A percentile compares a stretch with the other conserved stretches of the same genome.
Conservation (phyloP, 2,888 invertebrate genomes). For the Muscina levida region DNA sequence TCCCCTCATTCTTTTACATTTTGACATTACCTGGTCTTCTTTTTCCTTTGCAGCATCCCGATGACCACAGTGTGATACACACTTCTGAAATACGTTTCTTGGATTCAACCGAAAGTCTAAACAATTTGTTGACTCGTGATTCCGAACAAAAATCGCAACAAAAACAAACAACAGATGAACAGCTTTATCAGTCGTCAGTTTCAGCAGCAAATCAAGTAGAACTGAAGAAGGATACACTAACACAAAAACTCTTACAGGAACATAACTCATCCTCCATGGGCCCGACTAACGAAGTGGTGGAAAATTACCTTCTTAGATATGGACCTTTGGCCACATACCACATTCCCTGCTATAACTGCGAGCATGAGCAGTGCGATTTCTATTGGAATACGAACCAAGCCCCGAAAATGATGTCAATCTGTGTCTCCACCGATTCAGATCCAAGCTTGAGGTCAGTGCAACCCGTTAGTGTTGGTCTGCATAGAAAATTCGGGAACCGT, state of each 20-base stretch:
- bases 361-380: neutral
- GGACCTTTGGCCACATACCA: slow-evolving; percentile 47
- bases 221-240: slow-evolving; percentile 42
- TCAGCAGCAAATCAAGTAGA: neutral
- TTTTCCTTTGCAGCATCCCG: slow-evolving; percentile 49
- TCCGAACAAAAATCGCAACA: no score
- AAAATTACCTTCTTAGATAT: slow-evolving; percentile 61
- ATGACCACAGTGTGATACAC: slow-evolving; percentile 50
- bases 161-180: no score
- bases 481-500: slow-evolving; percentile 42
- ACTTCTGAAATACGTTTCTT: slow-evolving; percentile 65
- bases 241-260: slow-evolving; percentile 51
- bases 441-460: slow-evolving; percentile 51
- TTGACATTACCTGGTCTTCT: no score
- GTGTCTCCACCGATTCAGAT: slow-evolving; percentile 66
- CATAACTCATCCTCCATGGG: slow-evolving; percentile 52
- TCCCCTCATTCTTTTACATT: no score
- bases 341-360: slow-evolving; percentile 57
- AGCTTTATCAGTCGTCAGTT: no score
- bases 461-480: neutral
- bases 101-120: slow-evolving; percentile 61
- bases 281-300: slow-evolving; percentile 51
- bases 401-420: slow-evolving; percentile 46
- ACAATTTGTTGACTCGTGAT: slow-evolving; percentile 53
- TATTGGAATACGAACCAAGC: neutral